A percentile compares a stretch with the other conserved stretches of the same genome.
phyloP scores from a whole-genome alignment of 2,797 vertebrate species.

The Phyllotis vaccarum region DNA sequence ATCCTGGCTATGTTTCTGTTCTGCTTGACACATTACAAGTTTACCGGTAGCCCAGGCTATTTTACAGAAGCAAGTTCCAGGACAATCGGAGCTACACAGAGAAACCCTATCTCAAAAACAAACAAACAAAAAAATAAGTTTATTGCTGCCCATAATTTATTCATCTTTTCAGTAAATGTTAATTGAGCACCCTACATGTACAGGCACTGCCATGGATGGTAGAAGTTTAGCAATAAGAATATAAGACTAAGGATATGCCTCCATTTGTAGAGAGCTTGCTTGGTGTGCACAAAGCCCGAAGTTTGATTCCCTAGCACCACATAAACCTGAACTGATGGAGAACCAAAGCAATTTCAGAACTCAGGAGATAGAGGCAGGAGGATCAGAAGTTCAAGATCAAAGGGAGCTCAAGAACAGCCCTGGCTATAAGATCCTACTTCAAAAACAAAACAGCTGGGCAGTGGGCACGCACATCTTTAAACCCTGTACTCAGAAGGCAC shows the following conservation, averaged over 20 bases:
- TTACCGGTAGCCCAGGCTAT: background rate
- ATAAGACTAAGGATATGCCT: background rate
- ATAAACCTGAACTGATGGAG: background rate
- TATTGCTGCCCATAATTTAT: background rate
- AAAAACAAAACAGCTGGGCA: background rate
- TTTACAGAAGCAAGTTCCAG: background rate
- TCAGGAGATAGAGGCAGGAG: background rate
- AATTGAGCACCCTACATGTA: background rate
- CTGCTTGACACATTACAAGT: background rate
- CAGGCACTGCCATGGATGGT: background rate
- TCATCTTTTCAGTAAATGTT: slow-evolving; percentile 19
- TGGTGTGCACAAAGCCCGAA: too few relatives aligned
- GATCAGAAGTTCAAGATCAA: background rate
- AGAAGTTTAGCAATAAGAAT: slow-evolving; percentile 19
- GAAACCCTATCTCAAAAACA: background rate
- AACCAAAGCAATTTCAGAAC: background rate
- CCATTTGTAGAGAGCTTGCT: background rate
- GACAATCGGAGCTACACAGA: background rate
- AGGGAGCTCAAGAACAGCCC: background rate
- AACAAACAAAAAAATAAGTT: background rate
- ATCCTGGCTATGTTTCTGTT: slow-evolving; percentile 34
- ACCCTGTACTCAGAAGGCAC: background rate
- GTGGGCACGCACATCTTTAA: background rate
- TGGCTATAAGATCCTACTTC: background rate
- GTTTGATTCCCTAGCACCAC: background rate